phyloP scores from a whole-genome alignment of 2,797 vertebrate species.

The Zonotrichia albicollis region DNA sequence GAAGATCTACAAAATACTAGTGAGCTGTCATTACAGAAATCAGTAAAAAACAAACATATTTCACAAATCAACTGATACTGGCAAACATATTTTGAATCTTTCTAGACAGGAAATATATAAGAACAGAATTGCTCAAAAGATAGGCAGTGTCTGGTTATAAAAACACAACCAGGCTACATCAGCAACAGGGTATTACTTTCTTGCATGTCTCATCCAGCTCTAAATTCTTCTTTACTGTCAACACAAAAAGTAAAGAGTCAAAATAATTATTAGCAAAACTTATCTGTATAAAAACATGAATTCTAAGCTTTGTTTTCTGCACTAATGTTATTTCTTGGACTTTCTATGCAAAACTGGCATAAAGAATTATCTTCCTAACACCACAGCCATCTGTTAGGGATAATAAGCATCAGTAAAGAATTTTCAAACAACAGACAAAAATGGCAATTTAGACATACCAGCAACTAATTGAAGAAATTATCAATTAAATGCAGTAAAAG shows the following conservation, averaged over 20 bases:
- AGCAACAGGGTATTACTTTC: not conserved
- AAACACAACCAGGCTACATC: not conserved
- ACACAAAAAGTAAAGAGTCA: rapidly evolving
- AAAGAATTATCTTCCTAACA: not conserved
- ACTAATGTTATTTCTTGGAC: not conserved
- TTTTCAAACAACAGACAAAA: not conserved
- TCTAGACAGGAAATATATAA: not conserved
- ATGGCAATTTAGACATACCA: not conserved
- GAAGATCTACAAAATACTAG: not conserved
- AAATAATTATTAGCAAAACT: not conserved
- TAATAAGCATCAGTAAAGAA: not conserved
- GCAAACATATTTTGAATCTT: not conserved
- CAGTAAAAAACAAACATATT: not conserved
- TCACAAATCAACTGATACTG: not conserved
- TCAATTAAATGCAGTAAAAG: not conserved
- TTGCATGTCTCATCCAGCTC: not conserved
- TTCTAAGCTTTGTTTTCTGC: not conserved
- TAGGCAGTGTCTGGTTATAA: not conserved
- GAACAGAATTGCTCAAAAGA: not conserved
- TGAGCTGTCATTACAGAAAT: not conserved
- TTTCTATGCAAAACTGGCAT: not conserved
- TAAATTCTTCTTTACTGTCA: not conserved
- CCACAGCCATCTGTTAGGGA: not conserved
- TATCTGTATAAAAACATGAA: not conserved
- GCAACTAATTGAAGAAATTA: not conserved